Percentiles rank a stretch among this genome's conserved stretches.
These are phyloP conservation scores for Tiliqua scincoides DNA, from an alignment of 2,113 vertebrate species.

Conservation along the genomic window DNA sequence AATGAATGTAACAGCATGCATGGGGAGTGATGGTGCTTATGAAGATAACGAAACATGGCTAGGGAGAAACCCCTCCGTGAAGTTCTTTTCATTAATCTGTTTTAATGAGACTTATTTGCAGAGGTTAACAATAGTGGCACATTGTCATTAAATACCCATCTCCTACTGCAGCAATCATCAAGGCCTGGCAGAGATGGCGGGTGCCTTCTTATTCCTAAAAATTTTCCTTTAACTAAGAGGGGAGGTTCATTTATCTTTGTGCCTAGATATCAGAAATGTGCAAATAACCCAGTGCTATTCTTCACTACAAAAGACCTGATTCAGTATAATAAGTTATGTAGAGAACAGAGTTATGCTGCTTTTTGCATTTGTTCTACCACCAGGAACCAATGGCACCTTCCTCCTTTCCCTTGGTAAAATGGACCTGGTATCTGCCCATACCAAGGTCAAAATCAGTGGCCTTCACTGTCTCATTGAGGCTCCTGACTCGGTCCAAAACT, in stretches of 20 bases:
- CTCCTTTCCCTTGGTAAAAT: no score
- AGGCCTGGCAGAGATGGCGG: conserved; percentile 32
- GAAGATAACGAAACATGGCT: conserved; percentile 78
- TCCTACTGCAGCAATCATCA: conserved; percentile 54
- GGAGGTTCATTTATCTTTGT: background rate
- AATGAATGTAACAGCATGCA: conserved; percentile 6
- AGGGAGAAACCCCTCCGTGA: conserved; percentile 61
- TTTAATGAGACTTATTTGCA: conserved; percentile 82
- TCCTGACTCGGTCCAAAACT: no score
- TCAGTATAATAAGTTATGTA: background rate
- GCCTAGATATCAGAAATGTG: background rate
- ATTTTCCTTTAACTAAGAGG: conserved; percentile 36
- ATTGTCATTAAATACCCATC: conserved; percentile 76
- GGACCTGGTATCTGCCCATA: no score
- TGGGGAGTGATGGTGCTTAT: conserved; percentile 25
- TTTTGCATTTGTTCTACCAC: background rate
- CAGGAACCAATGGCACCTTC: background rate
- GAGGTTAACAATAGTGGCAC: conserved; percentile 79
- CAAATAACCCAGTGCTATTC: background rate
- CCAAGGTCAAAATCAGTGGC: no score
- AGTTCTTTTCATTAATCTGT: conserved; percentile 79
- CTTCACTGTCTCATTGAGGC: no score
- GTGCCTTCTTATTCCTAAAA: background rate
- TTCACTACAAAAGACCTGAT: background rate
- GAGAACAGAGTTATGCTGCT: no score